A percentile compares a stretch with the other conserved stretches of the same genome.
Evolutionary conservation across 2,888 invertebrate species (phyloP).

Genomic region (Calameuta filiformis): DNA sequence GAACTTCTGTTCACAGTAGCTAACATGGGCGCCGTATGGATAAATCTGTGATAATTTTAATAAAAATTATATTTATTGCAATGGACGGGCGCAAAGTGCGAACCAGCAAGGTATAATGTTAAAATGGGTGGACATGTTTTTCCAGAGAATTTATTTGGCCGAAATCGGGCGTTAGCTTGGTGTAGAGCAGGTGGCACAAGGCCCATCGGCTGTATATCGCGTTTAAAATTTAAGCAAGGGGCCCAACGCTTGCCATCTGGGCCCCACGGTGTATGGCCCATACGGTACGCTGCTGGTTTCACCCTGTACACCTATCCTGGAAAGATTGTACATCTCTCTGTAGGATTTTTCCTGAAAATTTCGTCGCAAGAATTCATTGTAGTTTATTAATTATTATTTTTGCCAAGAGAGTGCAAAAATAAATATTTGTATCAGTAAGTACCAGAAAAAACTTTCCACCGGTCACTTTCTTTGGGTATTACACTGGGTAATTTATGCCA

Average conservation of each 20-base stretch:
- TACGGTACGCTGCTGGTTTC: constrained; percentile 40
- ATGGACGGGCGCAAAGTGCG: neutral
- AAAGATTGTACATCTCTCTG: constrained; percentile 20
- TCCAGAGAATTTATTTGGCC: neutral
- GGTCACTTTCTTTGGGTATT: neutral
- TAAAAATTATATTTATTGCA: neutral
- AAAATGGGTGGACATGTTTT: neutral
- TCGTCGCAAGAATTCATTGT: neutral
- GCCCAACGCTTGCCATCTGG: constrained; percentile 64
- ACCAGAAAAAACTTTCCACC: neutral
- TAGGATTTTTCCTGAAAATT: neutral
- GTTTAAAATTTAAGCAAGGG: constrained; percentile 59
- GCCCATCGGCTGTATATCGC: constrained; percentile 42
- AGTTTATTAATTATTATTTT: neutral
- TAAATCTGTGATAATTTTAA: neutral
- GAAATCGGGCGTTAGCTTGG: constrained; percentile 1
- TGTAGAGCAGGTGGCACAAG: constrained; percentile 54
- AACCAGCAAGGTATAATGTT: neutral
- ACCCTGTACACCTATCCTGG: constrained; percentile 9
- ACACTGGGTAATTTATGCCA: neutral
- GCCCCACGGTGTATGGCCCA: constrained; percentile 41
- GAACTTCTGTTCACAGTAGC: neutral
- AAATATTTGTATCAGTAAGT: neutral
- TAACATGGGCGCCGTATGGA: neutral
- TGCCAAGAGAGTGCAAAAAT: neutral